These are phyloP conservation scores for Spodoptera littoralis DNA, from an alignment of 2,888 invertebrate genomes.

Conservation along the genomic window DNA sequence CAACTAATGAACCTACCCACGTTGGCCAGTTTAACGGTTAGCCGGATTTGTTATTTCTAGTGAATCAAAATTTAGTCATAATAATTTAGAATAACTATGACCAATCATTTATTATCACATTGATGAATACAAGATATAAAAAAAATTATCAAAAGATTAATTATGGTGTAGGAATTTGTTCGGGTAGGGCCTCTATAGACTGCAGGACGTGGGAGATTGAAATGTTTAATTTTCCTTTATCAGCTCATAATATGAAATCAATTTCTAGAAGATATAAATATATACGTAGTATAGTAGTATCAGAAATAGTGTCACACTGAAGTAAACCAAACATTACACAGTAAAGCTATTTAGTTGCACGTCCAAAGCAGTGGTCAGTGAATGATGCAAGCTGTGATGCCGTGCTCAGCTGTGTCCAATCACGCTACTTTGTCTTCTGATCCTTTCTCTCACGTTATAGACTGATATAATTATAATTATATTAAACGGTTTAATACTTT, in stretches of 20 bases:
- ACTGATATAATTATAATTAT: conserved; percentile 15
- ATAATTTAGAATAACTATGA: too few relatives aligned
- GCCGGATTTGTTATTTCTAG: not conserved
- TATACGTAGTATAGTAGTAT: conserved; percentile 32
- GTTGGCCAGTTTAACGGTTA: too few relatives aligned
- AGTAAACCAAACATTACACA: conserved; percentile 52
- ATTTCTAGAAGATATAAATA: conserved; percentile 30
- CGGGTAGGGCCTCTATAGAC: too few relatives aligned
- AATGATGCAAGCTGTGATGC: conserved; percentile 73
- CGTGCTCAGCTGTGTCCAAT: conserved; percentile 66
- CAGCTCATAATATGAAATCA: conserved; percentile 39
- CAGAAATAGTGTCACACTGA: conserved; percentile 56
- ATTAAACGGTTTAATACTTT: not conserved
- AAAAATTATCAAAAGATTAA: too few relatives aligned
- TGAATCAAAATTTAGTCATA: not conserved
- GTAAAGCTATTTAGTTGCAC: conserved; percentile 63
- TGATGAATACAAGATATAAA: too few relatives aligned
- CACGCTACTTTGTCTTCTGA: conserved; percentile 45
- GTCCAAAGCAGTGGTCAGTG: conserved; percentile 73
- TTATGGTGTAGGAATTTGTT: too few relatives aligned
- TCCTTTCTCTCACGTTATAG: conserved; percentile 13
- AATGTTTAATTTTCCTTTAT: not conserved
- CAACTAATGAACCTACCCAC: too few relatives aligned
- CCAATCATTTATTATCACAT: too few relatives aligned
- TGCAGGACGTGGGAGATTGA: too few relatives aligned